Conservation (phyloP, 2,113 vertebrate genomes). For the Suricata suricatta region DNA sequence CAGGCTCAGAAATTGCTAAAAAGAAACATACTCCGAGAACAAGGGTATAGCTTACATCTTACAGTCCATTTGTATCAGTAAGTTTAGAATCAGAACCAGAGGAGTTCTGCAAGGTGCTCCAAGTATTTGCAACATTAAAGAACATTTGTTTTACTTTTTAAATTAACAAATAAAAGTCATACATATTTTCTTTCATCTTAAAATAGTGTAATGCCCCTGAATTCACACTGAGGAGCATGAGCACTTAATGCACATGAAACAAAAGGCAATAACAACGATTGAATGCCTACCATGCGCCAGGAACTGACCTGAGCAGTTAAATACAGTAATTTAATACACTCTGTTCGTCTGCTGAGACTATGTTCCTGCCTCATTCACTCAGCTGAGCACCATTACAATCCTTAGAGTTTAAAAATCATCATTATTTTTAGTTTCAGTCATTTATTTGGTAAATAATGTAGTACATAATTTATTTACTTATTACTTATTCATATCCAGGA, state of each 20-base stretch:
- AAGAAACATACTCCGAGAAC: background rate
- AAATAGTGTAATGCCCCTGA: background rate
- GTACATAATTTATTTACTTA: background rate
- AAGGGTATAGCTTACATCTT: background rate
- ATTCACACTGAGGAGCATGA: background rate
- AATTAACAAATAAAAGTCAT: background rate
- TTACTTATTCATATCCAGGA: background rate
- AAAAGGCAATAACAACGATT: background rate
- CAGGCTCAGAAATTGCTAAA: background rate
- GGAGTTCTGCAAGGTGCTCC: background rate
- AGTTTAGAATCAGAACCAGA: constrained; percentile 4
- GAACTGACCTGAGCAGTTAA: background rate
- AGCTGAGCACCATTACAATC: background rate
- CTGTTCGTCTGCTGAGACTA: background rate
- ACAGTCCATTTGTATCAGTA: background rate
- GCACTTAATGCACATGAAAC: background rate
- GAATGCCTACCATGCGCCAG: background rate
- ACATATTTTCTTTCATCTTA: background rate
- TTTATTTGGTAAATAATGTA: background rate
- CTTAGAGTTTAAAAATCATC: background rate
- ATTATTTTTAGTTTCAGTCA: background rate
- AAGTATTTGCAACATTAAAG: background rate
- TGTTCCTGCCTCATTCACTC: background rate
- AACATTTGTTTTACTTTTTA: background rate
- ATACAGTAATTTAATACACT: background rate